A percentile compares a stretch with the other conserved stretches of the same genome.
Evolutionary conservation across 2,888 invertebrate species (phyloP).

Genomic region (Drosophila lacicola): DNA sequence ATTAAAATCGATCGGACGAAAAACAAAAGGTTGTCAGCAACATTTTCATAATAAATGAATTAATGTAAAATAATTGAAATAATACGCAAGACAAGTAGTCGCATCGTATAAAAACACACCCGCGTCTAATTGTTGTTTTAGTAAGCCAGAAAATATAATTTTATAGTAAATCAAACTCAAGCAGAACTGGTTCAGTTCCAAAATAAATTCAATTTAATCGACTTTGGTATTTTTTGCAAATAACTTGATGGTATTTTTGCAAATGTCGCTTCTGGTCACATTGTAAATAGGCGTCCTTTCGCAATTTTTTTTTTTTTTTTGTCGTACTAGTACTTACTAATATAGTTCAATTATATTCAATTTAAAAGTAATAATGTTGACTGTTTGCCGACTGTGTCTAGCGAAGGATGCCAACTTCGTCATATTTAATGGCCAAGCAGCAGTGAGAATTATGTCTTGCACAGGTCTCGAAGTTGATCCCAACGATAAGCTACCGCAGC

Average conservation of each 20-base stretch:
- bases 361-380: constrained; percentile 30
- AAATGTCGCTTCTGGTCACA: background rate
- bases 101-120: too few relatives aligned
- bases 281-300: constrained; percentile 5
- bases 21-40: too few relatives aligned
- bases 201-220: background rate
- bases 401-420: constrained; percentile 48
- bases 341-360: background rate
- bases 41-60: too few relatives aligned
- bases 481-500: constrained; percentile 53
- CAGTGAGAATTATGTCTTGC: constrained; percentile 46
- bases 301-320: background rate
- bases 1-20: too few relatives aligned
- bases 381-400: constrained; percentile 59
- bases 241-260: background rate
- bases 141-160: too few relatives aligned
- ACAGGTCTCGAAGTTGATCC: constrained; percentile 59
- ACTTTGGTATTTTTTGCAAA: background rate
- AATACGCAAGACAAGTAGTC: too few relatives aligned
- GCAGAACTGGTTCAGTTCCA: too few relatives aligned
- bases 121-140: too few relatives aligned
- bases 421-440: constrained; percentile 18
- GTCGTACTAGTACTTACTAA: background rate
- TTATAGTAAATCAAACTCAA: too few relatives aligned
- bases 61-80: too few relatives aligned